A percentile compares a stretch with the other conserved stretches of the same genome.
These are phyloP conservation scores for Eurystomus glaucurus DNA, from an alignment of 2,797 vertebrate genomes.

Conservation along the genomic window DNA sequence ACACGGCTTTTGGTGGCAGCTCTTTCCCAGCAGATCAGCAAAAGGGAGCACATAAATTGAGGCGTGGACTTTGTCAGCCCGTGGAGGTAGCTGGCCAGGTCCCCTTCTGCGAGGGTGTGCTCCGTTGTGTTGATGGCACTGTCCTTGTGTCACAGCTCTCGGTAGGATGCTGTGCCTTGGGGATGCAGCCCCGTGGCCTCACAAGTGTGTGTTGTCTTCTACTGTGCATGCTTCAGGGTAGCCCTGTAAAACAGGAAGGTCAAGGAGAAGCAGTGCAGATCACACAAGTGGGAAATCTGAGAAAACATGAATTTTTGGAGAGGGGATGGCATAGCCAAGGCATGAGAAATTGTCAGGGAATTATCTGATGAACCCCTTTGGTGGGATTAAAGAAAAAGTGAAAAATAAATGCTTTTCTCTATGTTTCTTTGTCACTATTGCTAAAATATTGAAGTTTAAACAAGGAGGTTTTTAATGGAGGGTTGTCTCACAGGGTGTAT, in stretches of 20 bases:
- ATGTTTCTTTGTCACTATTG: slow-evolving; percentile 70
- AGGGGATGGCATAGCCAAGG: neutral
- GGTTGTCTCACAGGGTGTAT: slow-evolving; percentile 79
- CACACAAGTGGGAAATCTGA: neutral
- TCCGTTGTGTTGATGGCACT: neutral
- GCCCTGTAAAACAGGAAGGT: neutral
- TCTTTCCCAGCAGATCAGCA: neutral
- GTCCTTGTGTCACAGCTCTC: neutral
- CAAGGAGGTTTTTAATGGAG: slow-evolving; percentile 78
- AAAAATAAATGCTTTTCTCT: slow-evolving; percentile 62
- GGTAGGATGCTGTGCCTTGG: neutral
- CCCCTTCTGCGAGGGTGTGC: neutral
- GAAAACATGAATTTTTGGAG: neutral
- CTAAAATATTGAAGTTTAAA: slow-evolving; percentile 82
- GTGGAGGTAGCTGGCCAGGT: neutral
- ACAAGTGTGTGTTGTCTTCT: neutral
- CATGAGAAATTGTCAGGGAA: neutral
- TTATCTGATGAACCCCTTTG: slow-evolving; percentile 20
- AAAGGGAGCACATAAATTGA: neutral
- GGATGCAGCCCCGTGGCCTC: neutral
- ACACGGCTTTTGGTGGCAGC: neutral
- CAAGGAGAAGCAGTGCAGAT: neutral
- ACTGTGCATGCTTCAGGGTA: neutral
- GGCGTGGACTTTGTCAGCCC: neutral
- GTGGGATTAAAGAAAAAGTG: slow-evolving; percentile 50